phyloP scores from a whole-genome alignment of 2,888 invertebrate genomes.

The Pandemis corylana region DNA sequence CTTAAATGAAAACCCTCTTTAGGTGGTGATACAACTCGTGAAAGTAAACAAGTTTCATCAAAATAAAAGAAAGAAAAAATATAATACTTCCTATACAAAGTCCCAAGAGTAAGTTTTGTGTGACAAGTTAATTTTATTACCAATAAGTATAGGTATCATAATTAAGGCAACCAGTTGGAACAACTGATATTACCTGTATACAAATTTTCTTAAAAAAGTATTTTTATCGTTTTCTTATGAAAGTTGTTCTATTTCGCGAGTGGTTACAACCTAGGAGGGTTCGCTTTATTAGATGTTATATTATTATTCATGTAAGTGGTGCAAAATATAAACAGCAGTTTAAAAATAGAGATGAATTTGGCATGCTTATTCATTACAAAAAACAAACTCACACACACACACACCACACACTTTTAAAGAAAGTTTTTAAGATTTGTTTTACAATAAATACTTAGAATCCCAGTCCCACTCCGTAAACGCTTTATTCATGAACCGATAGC shows the following conservation, averaged over 20 bases:
- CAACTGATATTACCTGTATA: slow-evolving; percentile 42
- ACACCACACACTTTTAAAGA: slow-evolving; percentile 42
- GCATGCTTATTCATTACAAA: slow-evolving; percentile 41
- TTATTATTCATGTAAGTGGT: slow-evolving; percentile 41
- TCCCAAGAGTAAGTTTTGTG: slow-evolving; percentile 43
- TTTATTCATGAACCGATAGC: slow-evolving; percentile 41
- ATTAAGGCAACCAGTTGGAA: slow-evolving; percentile 42
- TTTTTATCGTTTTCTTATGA: slow-evolving; percentile 39
- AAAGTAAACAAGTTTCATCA: slow-evolving; percentile 44
- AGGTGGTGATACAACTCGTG: slow-evolving; percentile 44
- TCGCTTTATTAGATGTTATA: slow-evolving; percentile 39
- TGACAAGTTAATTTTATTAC: slow-evolving; percentile 44
- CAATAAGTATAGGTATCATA: slow-evolving; percentile 44
- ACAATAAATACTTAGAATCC: slow-evolving; percentile 42
- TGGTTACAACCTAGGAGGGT: slow-evolving; percentile 25
- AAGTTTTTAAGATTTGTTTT: slow-evolving; percentile 43
- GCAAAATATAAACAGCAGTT: slow-evolving; percentile 43
- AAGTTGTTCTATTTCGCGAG: slow-evolving; percentile 41
- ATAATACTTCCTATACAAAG: slow-evolving; percentile 43
- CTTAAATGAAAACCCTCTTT: slow-evolving; percentile 43
- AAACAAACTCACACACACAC: slow-evolving; percentile 35
- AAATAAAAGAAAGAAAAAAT: slow-evolving; percentile 43
- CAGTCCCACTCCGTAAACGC: slow-evolving; percentile 43
- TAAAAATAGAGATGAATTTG: slow-evolving; percentile 43
- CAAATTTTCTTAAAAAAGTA: slow-evolving; percentile 34